These are phyloP conservation scores for Vipera latastei DNA, from an alignment of 2,797 vertebrate species.

Conservation along the genomic window DNA sequence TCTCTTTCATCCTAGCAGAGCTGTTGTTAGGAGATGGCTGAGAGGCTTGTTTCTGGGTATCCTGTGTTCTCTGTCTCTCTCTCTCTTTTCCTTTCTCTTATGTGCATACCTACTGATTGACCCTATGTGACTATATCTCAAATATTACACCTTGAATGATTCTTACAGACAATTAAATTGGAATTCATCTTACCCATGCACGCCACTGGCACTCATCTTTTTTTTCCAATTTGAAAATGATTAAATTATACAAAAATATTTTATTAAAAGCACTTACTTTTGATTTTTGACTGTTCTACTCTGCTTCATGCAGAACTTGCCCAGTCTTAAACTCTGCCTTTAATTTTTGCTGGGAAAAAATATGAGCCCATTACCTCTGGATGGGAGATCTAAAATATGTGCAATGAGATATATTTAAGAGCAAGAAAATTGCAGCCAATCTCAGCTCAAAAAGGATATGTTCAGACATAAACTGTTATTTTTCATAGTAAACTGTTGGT, in stretches of 20 bases:
- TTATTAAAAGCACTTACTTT: not conserved
- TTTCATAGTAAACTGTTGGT: not conserved
- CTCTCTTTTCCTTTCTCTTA: not conserved
- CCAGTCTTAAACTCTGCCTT: not conserved
- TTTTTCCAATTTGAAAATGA: not conserved
- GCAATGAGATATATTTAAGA: not conserved
- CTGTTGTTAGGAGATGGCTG: not conserved
- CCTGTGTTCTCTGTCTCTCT: not conserved
- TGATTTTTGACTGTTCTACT: not conserved
- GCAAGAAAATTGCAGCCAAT: not conserved
- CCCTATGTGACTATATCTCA: not conserved
- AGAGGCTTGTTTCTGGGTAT: not conserved
- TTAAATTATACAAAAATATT: conserved; percentile 3
- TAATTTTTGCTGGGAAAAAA: not conserved
- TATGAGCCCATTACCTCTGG: not conserved
- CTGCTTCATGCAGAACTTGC: not conserved
- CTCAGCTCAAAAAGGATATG: not conserved
- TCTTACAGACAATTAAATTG: not conserved
- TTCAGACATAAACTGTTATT: not conserved
- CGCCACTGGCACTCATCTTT: not conserved
- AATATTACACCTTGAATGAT: not conserved
- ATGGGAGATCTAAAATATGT: not conserved
- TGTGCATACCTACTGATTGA: not conserved
- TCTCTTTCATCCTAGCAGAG: not conserved
- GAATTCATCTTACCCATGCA: not conserved